Evolutionary conservation across 2,888 invertebrate genomes (phyloP).

Genomic region (Chaitophorus viminalis): DNA sequence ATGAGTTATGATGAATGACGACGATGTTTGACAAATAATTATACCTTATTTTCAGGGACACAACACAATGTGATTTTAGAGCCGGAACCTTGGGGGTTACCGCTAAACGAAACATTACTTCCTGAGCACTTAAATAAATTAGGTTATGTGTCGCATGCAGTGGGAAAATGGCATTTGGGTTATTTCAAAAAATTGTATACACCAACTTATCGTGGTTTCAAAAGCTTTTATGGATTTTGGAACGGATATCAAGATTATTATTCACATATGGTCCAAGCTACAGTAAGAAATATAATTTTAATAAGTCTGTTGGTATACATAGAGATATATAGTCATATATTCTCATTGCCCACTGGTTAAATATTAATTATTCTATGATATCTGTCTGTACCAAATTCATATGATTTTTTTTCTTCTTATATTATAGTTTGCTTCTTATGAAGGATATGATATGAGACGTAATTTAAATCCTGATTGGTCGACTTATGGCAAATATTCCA

Average conservation of each 20-base stretch:
- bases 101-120: slow-evolving; percentile 69
- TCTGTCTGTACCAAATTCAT: neutral
- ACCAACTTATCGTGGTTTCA: slow-evolving; percentile 80
- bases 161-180: slow-evolving; percentile 72
- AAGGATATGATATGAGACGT: slow-evolving; percentile 75
- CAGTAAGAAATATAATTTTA: slow-evolving; percentile 64
- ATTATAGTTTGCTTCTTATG: slow-evolving; percentile 65
- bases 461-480: slow-evolving; percentile 72
- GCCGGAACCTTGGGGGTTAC: slow-evolving; percentile 70
- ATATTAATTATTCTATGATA: too few species aligned
- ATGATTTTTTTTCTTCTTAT: neutral
- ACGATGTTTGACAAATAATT: neutral
- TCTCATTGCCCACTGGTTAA: too few species aligned
- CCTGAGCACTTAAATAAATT: slow-evolving; percentile 69
- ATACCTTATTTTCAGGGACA: slow-evolving; percentile 67
- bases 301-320: too few species aligned
- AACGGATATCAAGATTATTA: slow-evolving; percentile 85
- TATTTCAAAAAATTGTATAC: slow-evolving; percentile 71
- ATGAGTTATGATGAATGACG: neutral
- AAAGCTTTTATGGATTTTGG: slow-evolving; percentile 86
- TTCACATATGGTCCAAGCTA: slow-evolving; percentile 72
- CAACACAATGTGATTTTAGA: slow-evolving; percentile 70
- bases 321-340: too few species aligned
- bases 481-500: slow-evolving; percentile 73
- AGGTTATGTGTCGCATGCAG: slow-evolving; percentile 70